phyloP scores from a whole-genome alignment of 2,888 invertebrate genomes.

The Leptinotarsa juncta region DNA sequence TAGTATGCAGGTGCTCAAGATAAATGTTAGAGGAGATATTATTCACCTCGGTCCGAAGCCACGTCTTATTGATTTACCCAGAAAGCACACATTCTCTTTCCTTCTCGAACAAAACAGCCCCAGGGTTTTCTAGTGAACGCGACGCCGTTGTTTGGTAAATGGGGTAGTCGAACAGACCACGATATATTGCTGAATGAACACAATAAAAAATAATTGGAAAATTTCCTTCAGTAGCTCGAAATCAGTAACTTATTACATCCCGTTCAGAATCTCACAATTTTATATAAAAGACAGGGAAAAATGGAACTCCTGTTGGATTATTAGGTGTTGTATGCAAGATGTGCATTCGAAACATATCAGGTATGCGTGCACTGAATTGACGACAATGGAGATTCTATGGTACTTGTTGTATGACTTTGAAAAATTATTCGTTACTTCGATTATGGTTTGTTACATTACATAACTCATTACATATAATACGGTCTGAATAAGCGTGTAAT shows the following conservation, averaged over 20 bases:
- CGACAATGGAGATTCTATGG: too few relatives aligned
- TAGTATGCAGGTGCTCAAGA: constrained; percentile 56
- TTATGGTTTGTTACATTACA: too few relatives aligned
- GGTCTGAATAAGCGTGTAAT: too few relatives aligned
- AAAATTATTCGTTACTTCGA: too few relatives aligned
- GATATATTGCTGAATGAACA: constrained; percentile 2
- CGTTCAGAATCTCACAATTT: too few relatives aligned
- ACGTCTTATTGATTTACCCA: constrained; percentile 55
- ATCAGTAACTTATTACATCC: constrained; percentile 5
- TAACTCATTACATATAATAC: too few relatives aligned
- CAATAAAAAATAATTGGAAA: constrained; percentile 7
- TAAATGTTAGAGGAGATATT: constrained; percentile 56
- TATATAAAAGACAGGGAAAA: too few relatives aligned
- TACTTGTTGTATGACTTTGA: too few relatives aligned
- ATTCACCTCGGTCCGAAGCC: constrained; percentile 53
- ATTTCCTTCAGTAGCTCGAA: background rate
- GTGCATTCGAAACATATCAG: too few relatives aligned
- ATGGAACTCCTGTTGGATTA: too few relatives aligned
- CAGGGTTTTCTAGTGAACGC: background rate
- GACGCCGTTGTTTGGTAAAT: constrained; percentile 9
- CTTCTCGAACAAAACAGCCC: constrained; percentile 9
- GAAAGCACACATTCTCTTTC: constrained; percentile 50
- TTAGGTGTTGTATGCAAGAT: too few relatives aligned
- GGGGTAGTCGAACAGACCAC: constrained; percentile 3
- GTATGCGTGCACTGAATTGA: too few relatives aligned